Conservation (phyloP, 1,140 invertebrate species). For the Macrocentrus cingulum region DNA sequence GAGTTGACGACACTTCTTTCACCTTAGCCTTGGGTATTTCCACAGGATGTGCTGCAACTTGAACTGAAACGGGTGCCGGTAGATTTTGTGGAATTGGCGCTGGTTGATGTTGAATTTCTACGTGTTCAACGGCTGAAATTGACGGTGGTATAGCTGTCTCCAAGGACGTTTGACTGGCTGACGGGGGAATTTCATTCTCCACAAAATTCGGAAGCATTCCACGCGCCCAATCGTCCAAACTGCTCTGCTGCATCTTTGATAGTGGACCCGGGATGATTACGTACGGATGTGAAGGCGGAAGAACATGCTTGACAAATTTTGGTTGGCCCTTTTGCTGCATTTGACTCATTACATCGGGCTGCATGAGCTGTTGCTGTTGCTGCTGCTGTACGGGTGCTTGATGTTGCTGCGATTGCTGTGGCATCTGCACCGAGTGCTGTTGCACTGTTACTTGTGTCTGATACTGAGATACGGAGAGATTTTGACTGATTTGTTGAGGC, state of each 20-base stretch:
- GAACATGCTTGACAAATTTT: constrained; percentile 10
- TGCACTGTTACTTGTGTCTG: constrained; percentile 28
- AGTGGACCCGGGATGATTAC: constrained; percentile 39
- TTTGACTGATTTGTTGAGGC: constrained; percentile 19
- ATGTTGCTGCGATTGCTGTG: constrained; percentile 31
- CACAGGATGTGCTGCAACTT: constrained; percentile 28
- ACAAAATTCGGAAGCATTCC: constrained; percentile 46
- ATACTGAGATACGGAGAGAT: constrained; percentile 14
- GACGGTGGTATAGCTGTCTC: constrained; percentile 7
- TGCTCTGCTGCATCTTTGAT: constrained; percentile 41
- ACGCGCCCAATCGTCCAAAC: constrained; percentile 49
- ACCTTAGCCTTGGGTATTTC: constrained; percentile 49
- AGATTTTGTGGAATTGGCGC: constrained; percentile 32
- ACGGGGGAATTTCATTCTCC: constrained; percentile 31
- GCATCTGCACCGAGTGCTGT: constrained; percentile 20
- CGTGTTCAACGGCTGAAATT: neutral
- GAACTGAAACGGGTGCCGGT: constrained; percentile 19
- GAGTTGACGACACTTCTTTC: constrained; percentile 53
- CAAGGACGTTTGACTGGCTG: constrained; percentile 2
- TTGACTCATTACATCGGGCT: constrained; percentile 10
- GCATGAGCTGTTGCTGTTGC: constrained; percentile 31
- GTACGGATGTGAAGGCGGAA: constrained; percentile 35
- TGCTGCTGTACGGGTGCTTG: constrained; percentile 14
- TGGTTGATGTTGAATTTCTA: constrained; percentile 36
- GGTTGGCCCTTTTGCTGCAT: constrained; percentile 2